Evolutionary conservation across 2,113 vertebrate genomes (phyloP), one percentile per base, ranked within the genome.

Genomic region (Myotis davidii): DNA sequence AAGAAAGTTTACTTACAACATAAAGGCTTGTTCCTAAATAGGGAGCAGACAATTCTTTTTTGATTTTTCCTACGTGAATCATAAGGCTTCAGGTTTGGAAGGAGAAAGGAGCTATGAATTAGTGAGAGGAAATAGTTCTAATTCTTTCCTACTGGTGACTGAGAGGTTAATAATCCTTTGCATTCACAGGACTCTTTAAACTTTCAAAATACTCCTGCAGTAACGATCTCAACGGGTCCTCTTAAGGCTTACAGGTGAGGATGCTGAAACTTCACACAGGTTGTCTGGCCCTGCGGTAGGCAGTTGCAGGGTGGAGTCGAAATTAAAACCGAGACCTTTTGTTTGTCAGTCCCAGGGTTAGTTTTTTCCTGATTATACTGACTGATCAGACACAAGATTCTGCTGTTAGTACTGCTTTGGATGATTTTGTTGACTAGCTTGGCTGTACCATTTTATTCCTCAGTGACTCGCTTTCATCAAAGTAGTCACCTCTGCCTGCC

Each of bases 1-100:
- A 88, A 82, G 23, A 94, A 48, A 92, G 96, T 54, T 95, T 61
- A 78, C 54, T 90, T 90, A 82, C 5, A 88, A 34, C 29, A 76
- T 90, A n/a, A 54, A 84, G 39, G 11, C 2, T 1, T 87, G 25
- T 67, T 79, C 7, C 69, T 54, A 54, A 73, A 74, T 7, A 73
- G 34, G 18, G 4, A 65, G 13, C 18, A 77, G 48, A 72, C 65
- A 65, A 79, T 83, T 14, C 11, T 78, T 37, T 91, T 77, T 73
- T 50, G 3, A 29, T 59, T 89, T 88, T 25, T 73, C 39, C 48
- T 37, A 6, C 59, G 72, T 65, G 45, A 79, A 12, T 85, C 79
- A 85, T 14, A 27, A 10, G 45, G 10, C 25, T 13, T 93, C 48
- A 34, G n/a, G 32, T 85, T 45, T 88, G 78, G 69, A 18, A 16